These are phyloP conservation scores for Oikopleura dioica DNA, from an alignment of 23 tunicate species.

Conservation along the genomic window DNA sequence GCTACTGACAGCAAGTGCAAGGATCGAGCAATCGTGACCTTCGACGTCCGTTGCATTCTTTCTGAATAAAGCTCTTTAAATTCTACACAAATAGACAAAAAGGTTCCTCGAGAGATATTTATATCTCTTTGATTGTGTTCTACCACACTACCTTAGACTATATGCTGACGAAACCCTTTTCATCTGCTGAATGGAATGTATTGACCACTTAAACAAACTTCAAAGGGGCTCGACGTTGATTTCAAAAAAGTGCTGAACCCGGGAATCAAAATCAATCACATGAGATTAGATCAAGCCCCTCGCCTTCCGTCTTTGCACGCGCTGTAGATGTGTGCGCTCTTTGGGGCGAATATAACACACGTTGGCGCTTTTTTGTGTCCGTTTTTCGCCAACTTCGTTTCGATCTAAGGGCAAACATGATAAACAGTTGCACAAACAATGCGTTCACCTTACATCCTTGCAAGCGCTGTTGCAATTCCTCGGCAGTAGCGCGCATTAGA, in stretches of 20 bases:
- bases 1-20: background rate
- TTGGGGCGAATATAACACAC: background rate
- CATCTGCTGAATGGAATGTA: background rate
- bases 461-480: background rate
- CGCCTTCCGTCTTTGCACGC: background rate
- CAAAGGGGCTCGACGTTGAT: too few species aligned
- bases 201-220: background rate
- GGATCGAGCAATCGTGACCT: background rate
- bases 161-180: background rate
- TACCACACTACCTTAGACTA: background rate
- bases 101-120: too few species aligned
- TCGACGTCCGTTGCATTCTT: background rate
- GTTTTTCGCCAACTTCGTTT: background rate
- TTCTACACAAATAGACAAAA: background rate
- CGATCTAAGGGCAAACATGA: too few species aligned
- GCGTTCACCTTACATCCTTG: background rate
- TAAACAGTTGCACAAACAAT: too few species aligned
- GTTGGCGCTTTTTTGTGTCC: background rate
- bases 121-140: too few species aligned
- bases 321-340: background rate
- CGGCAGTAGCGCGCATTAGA: background rate
- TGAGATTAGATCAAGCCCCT: too few species aligned
- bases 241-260: too few species aligned
- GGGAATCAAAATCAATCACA: too few species aligned
- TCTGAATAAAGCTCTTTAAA: background rate